Conservation (phyloP, 1,140 invertebrate genomes). For the Papilio aristodemus region DNA sequence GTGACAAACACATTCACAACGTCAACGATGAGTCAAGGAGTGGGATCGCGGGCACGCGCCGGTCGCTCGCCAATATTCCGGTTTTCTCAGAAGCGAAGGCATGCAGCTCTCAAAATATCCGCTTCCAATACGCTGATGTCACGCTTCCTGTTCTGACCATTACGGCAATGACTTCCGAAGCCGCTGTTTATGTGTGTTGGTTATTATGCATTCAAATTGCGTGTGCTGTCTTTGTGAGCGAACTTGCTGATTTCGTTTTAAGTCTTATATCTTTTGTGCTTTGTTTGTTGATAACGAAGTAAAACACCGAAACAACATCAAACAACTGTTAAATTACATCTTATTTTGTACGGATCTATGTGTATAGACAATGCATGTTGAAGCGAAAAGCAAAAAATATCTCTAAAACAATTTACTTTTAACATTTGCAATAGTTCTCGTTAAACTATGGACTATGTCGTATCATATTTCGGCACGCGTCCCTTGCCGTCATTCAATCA, state of each 20-base stretch:
- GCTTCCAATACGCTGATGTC: conserved; percentile 47
- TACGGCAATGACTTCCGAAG: conserved; percentile 23
- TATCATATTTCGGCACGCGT: conserved; percentile 36
- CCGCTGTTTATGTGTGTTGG: neutral
- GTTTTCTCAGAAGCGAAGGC: conserved; percentile 56
- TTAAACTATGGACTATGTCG: neutral
- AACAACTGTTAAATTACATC: too few relatives aligned
- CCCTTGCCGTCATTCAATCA: conserved; percentile 35
- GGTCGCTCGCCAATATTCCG: conserved; percentile 55
- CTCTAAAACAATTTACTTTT: neutral
- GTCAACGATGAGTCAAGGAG: conserved; percentile 45
- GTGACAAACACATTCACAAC: conserved; percentile 2
- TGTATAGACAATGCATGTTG: too few relatives aligned
- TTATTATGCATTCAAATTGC: neutral
- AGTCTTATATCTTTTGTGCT: too few relatives aligned
- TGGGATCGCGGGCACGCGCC: conserved; percentile 50
- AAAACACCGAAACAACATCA: too few relatives aligned
- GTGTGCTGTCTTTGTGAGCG: neutral
- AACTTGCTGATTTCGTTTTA: neutral
- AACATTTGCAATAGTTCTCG: neutral
- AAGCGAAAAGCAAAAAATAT: too few relatives aligned
- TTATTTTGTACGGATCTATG: too few relatives aligned
- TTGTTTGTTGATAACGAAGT: too few relatives aligned
- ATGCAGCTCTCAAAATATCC: conserved; percentile 53
- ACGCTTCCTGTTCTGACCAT: conserved; percentile 38